A percentile compares a stretch with the other conserved stretches of the same genome.
Evolutionary conservation across 92 coral and sea anemone species (phyloP).

Genomic region (Zoanthus sansibaricus): DNA sequence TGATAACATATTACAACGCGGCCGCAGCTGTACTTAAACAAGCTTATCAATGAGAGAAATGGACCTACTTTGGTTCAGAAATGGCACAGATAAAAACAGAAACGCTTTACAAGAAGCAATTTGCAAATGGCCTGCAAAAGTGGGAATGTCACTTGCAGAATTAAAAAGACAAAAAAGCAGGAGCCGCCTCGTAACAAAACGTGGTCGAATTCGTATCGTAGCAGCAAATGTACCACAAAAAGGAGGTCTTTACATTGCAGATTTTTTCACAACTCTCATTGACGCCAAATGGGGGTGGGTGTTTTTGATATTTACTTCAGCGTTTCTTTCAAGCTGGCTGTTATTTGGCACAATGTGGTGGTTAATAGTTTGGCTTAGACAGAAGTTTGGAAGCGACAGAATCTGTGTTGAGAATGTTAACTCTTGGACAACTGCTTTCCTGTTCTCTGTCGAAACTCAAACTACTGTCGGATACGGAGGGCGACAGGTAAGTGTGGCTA

Average conservation of each 20-base stretch:
- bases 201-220: constrained; percentile 73
- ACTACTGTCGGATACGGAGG: constrained; percentile 99
- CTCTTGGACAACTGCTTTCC: constrained; percentile 91
- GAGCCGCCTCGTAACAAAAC: constrained; percentile 77
- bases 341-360: constrained; percentile 92
- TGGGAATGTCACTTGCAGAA: constrained; percentile 36
- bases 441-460: constrained; percentile 97
- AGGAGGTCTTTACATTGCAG: constrained; percentile 77
- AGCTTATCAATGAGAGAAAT: neutral
- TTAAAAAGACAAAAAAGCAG: neutral
- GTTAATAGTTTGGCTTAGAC: constrained; percentile 73
- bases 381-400: constrained; percentile 44
- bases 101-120: constrained; percentile 44
- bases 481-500: constrained; percentile 76
- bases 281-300: constrained; percentile 96
- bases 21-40: neutral
- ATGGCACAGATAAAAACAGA: constrained; percentile 21
- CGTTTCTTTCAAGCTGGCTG: constrained; percentile 88
- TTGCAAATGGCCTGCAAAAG: constrained; percentile 49
- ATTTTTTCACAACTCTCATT: constrained; percentile 86
- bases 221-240: constrained; percentile 79
- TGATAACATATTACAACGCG: neutral
- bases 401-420: constrained; percentile 91
- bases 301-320: constrained; percentile 68
- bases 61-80: constrained; percentile 41